phyloP scores from a whole-genome alignment of 2,888 invertebrate species.

The Actias luna region DNA sequence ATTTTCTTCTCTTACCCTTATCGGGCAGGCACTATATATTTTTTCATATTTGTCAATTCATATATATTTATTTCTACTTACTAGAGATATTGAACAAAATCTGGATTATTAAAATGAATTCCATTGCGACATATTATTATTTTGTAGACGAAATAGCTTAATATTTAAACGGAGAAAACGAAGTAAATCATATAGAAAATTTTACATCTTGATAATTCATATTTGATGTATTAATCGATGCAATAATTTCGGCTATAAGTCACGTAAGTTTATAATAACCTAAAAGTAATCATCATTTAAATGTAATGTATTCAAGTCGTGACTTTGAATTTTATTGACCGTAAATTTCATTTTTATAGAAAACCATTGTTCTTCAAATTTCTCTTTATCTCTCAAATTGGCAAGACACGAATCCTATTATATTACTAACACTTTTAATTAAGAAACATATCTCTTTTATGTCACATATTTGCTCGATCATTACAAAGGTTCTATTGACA shows the following conservation, averaged over 20 bases:
- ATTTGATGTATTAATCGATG: neutral
- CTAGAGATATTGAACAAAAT: too few relatives aligned
- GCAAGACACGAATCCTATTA: slow-evolving; percentile 4
- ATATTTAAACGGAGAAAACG: too few relatives aligned
- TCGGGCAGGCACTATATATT: too few relatives aligned
- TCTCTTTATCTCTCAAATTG: slow-evolving; percentile 6
- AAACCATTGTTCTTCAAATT: neutral
- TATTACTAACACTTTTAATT: slow-evolving; percentile 2
- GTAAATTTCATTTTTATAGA: slow-evolving; percentile 4
- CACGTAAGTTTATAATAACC: neutral
- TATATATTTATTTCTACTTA: too few relatives aligned
- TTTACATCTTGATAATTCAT: neutral
- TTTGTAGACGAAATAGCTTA: too few relatives aligned
- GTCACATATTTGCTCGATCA: slow-evolving; percentile 3
- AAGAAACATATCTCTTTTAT: slow-evolving; percentile 5
- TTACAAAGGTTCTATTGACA: slow-evolving; percentile 18
- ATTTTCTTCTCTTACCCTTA: too few relatives aligned
- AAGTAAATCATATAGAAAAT: too few relatives aligned
- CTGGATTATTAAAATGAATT: too few relatives aligned
- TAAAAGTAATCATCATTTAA: neutral
- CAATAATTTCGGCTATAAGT: neutral
- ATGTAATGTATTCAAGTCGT: neutral
- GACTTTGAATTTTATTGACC: neutral
- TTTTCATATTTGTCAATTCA: too few relatives aligned
- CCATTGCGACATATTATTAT: too few relatives aligned